Evolutionary conservation across 1,140 invertebrate genomes (phyloP), one percentile per base, ranked within the genome.

Genomic region (Anadara kagoshimensis): DNA sequence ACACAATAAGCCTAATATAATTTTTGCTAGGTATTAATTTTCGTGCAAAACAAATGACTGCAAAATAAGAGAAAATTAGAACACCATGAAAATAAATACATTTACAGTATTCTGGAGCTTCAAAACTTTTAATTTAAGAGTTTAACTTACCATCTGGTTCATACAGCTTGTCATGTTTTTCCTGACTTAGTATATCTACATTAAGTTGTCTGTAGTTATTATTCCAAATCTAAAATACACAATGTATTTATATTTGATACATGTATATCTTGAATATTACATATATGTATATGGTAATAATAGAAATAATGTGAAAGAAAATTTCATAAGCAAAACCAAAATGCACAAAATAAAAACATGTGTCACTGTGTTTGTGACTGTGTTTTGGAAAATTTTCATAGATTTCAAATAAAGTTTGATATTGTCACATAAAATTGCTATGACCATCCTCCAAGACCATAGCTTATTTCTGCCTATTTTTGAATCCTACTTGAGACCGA

Each of bases 81-180:
- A n/a, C n/a, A n/a, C n/a, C n/a, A n/a, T n/a, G n/a, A n/a, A n/a
- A n/a, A n/a, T n/a, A n/a, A n/a, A n/a, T n/a, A n/a, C n/a, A n/a
- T n/a, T n/a, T n/a, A n/a, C n/a, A n/a, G n/a, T n/a, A n/a, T n/a
- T n/a, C n/a, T n/a, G n/a, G n/a, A n/a, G n/a, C n/a, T n/a, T n/a
- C n/a, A n/a, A n/a, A n/a, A n/a, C n/a, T n/a, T n/a, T n/a, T 49
- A 18, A 2, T n/a, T 1, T 49, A 49, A 49, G 2, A 18, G 3
- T 18, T 49, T 3, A 4, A 49, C 67, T 58, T 81, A 85, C 83
- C 81, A 81, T 84, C 85, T 72, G 76, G 68, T 72, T 84, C 81
- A 74, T 84, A 82, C 36, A 87, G 82, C 62, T 85, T 84, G 8
- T 85, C 86, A 85, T 87, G 86, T 66, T 82, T 82, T 12, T 86